Percentiles rank a stretch among this genome's conserved stretches.
Evolutionary conservation across 2,797 vertebrate species (phyloP).

Genomic region (Labeo calbasu): DNA sequence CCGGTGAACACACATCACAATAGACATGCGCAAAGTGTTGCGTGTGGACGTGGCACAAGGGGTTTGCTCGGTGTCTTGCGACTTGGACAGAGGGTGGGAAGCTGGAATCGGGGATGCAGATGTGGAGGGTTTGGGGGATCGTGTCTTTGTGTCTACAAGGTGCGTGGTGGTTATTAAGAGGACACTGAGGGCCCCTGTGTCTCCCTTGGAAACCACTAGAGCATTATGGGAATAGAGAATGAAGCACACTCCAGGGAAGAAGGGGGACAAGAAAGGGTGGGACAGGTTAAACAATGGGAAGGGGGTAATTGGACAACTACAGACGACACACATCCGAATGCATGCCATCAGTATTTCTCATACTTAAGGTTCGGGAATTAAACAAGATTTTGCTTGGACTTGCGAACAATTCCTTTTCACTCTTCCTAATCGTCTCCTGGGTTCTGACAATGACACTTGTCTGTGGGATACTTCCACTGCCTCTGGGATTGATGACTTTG

Average conservation of each 20-base stretch:
- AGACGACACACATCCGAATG: slow-evolving; percentile 74
- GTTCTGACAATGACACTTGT: slow-evolving; percentile 1
- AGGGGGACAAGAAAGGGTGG: slow-evolving; percentile 56
- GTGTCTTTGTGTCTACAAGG: slow-evolving; percentile 26
- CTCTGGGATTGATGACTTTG: slow-evolving; percentile 23
- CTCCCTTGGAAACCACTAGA: slow-evolving; percentile 79
- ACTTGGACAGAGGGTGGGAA: slow-evolving; percentile 60
- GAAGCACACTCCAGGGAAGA: slow-evolving; percentile 40
- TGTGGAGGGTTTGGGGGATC: slow-evolving; percentile 43
- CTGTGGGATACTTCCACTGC: not conserved
- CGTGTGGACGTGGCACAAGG: slow-evolving; percentile 63
- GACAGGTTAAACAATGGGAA: slow-evolving; percentile 65
- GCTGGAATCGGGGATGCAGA: slow-evolving; percentile 44
- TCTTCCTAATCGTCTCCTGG: not conserved
- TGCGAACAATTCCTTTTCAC: not conserved
- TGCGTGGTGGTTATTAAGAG: slow-evolving; percentile 76
- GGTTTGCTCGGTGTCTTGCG: slow-evolving; percentile 57
- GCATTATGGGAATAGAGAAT: slow-evolving; percentile 43
- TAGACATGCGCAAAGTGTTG: slow-evolving; percentile 75
- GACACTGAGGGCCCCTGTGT: slow-evolving; percentile 80
- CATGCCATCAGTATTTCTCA: slow-evolving; percentile 65
- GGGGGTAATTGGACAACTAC: slow-evolving; percentile 73
- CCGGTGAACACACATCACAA: slow-evolving; percentile 59
- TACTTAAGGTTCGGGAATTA: not conserved
- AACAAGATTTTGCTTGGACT: not conserved